A percentile compares a stretch with the other conserved stretches of the same genome.
Evolutionary conservation across 2,113 vertebrate species (phyloP).

Genomic region (Pygathrix nemaeus): DNA sequence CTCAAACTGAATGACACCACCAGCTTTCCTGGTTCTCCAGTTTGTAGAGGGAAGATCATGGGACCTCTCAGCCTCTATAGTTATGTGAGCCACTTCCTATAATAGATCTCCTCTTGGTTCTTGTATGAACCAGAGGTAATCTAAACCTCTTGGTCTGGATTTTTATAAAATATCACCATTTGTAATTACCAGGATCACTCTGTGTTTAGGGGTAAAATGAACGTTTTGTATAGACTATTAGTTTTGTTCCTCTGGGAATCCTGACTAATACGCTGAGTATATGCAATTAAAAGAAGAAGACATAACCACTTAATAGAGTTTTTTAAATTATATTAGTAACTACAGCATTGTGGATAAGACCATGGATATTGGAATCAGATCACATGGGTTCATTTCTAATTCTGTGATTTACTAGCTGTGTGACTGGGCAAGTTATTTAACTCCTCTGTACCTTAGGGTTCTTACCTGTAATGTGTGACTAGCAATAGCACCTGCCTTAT

Average conservation of each 20-base stretch:
- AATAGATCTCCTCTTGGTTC: neutral
- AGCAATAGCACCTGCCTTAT: neutral
- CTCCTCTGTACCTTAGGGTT: neutral
- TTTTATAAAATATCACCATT: conserved; percentile 37
- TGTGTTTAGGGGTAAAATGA: conserved; percentile 45
- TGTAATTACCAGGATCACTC: conserved; percentile 26
- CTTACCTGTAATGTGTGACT: neutral
- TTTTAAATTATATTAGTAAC: neutral
- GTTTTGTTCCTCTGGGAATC: neutral
- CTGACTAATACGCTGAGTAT: neutral
- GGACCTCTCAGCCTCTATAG: neutral
- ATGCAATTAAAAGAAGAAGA: neutral
- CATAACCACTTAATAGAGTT: neutral
- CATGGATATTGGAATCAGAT: neutral
- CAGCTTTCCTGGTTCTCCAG: neutral
- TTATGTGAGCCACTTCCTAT: neutral
- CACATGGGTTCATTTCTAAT: neutral
- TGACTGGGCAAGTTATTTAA: neutral
- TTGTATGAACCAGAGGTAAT: too few species aligned
- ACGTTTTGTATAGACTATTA: neutral
- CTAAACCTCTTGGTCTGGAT: neutral
- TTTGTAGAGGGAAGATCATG: neutral
- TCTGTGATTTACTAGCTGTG: neutral
- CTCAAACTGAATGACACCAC: neutral
- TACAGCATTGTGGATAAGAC: neutral